Percentiles rank a stretch among this genome's conserved stretches.
Evolutionary conservation across 2,888 invertebrate genomes (phyloP).

Genomic region (Drosophila quinaria): DNA sequence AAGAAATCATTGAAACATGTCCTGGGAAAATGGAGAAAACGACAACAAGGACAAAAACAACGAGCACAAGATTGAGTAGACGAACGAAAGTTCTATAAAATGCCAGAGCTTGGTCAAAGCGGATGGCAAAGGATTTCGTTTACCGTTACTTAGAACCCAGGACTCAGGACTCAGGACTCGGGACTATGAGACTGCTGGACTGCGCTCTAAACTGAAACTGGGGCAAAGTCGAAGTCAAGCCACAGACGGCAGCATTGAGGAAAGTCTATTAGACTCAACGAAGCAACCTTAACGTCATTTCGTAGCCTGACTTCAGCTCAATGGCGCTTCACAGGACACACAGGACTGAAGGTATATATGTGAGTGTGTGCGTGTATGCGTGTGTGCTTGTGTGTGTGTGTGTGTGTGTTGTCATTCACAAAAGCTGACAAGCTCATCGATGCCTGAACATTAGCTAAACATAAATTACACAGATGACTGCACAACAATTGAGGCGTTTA

Average conservation of each 20-base stretch:
- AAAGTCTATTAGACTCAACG: constrained; percentile 83
- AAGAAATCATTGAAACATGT: constrained; percentile 82
- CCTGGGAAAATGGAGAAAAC: constrained; percentile 34
- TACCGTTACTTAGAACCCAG: constrained; percentile 57
- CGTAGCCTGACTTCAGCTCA: constrained; percentile 58
- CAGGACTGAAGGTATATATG: constrained; percentile 19
- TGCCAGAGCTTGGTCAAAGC: constrained; percentile 49
- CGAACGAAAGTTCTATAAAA: constrained; percentile 44
- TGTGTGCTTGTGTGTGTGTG: constrained; percentile 39
- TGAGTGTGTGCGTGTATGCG: constrained; percentile 46
- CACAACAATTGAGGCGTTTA: constrained; percentile 82
- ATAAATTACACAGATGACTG: constrained; percentile 84
- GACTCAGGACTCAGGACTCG: constrained; percentile 22
- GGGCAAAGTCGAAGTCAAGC: constrained; percentile 71
- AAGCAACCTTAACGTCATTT: constrained; percentile 81
- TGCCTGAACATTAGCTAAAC: constrained; percentile 84
- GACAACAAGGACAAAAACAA: constrained; percentile 17
- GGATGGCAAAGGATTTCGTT: constrained; percentile 69
- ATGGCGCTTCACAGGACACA: constrained; percentile 18
- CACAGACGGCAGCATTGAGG: constrained; percentile 60
- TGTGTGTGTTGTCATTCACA: constrained; percentile 74
- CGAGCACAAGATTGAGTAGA: constrained; percentile 31
- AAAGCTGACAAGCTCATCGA: constrained; percentile 83
- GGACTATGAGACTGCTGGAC: constrained; percentile 11
- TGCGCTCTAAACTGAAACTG: constrained; percentile 59